Percentiles rank a stretch among this genome's conserved stretches.
phyloP scores from a whole-genome alignment of 2,113 vertebrate species.

The Aramus guarauna region DNA sequence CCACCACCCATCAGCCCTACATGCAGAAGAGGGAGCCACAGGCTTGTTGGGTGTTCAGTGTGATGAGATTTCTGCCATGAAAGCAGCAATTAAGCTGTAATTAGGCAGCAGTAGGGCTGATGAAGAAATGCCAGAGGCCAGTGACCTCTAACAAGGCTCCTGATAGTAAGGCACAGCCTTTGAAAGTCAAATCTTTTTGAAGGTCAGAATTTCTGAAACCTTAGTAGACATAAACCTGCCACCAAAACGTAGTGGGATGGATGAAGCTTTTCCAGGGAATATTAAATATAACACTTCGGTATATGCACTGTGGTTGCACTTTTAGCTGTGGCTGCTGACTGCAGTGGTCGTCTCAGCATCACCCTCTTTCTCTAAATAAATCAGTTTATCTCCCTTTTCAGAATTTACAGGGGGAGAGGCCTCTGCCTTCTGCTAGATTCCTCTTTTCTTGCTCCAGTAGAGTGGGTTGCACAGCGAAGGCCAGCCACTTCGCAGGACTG shows the following conservation, averaged over 20 bases:
- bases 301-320: background rate
- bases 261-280: background rate
- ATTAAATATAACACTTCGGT: background rate
- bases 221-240: background rate
- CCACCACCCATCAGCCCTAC: background rate
- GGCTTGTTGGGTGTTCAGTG: background rate
- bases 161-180: background rate
- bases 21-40: background rate
- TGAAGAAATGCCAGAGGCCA: background rate
- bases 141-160: background rate
- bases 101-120: background rate
- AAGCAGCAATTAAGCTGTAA: background rate
- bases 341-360: background rate
- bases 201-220: background rate
- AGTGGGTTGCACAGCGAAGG: background rate
- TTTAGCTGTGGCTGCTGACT: background rate
- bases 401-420: background rate
- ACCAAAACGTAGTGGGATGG: background rate
- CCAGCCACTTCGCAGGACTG: background rate
- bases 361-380: background rate
- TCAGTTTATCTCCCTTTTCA: background rate
- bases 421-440: background rate
- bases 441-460: accelerated
- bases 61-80: background rate
- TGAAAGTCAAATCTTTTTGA: background rate